Conservation (phyloP, 2,888 invertebrate species). For the Drepana falcataria region DNA sequence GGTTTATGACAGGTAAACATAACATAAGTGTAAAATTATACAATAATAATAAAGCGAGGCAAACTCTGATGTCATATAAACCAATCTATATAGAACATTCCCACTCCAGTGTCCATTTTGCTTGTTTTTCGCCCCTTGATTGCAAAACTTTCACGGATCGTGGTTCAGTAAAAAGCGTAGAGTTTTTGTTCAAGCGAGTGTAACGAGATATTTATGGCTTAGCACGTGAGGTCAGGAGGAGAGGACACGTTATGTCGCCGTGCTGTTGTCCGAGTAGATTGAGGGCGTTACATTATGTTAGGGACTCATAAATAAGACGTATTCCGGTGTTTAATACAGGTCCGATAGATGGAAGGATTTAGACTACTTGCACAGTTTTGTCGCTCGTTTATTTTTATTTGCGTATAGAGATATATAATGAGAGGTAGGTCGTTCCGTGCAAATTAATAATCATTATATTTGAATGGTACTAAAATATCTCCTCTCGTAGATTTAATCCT, state of each 20-base stretch:
- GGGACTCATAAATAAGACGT: conserved; percentile 30
- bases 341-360: neutral
- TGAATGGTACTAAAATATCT: too few relatives aligned
- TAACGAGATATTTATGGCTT: conserved; percentile 64
- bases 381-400: neutral
- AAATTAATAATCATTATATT: too few relatives aligned
- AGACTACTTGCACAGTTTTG: neutral
- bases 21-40: too few relatives aligned
- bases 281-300: conserved; percentile 24
- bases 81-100: conserved; percentile 10
- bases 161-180: conserved; percentile 45
- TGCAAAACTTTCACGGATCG: conserved; percentile 56
- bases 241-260: conserved; percentile 33
- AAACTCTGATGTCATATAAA: too few relatives aligned
- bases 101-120: conserved; percentile 20
- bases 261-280: conserved; percentile 37
- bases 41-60: conserved; percentile 4
- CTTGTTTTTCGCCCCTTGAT: conserved; percentile 56
- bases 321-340: conserved; percentile 10
- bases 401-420: too few relatives aligned
- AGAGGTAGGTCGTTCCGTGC: too few relatives aligned
- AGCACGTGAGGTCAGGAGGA: conserved; percentile 46
- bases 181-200: conserved; percentile 50
- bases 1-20: too few relatives aligned
- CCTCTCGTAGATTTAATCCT: too few relatives aligned